Evolutionary conservation across 2,113 vertebrate genomes (phyloP).

Genomic region (Aphelocoma coerulescens): DNA sequence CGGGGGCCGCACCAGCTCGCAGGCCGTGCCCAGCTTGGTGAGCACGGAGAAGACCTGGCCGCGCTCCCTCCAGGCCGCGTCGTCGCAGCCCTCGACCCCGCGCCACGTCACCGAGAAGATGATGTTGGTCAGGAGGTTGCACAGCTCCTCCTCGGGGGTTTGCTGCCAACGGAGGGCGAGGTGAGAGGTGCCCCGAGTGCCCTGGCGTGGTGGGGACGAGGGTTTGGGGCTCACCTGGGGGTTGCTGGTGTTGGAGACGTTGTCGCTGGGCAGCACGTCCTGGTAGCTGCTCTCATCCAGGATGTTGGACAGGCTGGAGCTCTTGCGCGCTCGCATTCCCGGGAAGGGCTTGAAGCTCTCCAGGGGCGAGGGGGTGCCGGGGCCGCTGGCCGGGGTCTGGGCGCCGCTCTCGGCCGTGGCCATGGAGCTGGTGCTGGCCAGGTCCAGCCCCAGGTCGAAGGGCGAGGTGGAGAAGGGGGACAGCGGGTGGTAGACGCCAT

Average conservation of each 20-base stretch:
- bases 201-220: rapidly evolving
- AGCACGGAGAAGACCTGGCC: constrained; percentile 97
- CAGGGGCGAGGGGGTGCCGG: constrained; percentile 84
- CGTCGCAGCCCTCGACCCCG: constrained; percentile 82
- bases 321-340: constrained; percentile 75
- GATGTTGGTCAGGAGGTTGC: constrained; percentile 95
- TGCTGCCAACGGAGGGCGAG: constrained; percentile 58
- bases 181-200: rapidly evolving
- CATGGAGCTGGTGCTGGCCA: constrained; percentile 67
- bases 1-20: constrained; percentile 86
- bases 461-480: constrained; percentile 84
- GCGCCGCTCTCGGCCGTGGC: constrained; percentile 57
- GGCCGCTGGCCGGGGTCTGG: constrained; percentile 79
- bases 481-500: constrained; percentile 82
- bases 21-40: constrained; percentile 91
- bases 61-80: constrained; percentile 86
- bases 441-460: constrained; percentile 84
- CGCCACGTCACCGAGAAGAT: constrained; percentile 92
- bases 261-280: constrained; percentile 81
- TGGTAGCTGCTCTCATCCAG: constrained; percentile 89
- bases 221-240: constrained; percentile 79
- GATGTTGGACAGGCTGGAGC: constrained; percentile 95
- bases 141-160: constrained; percentile 92
- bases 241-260: constrained; percentile 90
- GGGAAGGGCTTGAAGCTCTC: constrained; percentile 84